Evolutionary conservation across 2,888 invertebrate species (phyloP).

Genomic region (Drymonia ruficornis): DNA sequence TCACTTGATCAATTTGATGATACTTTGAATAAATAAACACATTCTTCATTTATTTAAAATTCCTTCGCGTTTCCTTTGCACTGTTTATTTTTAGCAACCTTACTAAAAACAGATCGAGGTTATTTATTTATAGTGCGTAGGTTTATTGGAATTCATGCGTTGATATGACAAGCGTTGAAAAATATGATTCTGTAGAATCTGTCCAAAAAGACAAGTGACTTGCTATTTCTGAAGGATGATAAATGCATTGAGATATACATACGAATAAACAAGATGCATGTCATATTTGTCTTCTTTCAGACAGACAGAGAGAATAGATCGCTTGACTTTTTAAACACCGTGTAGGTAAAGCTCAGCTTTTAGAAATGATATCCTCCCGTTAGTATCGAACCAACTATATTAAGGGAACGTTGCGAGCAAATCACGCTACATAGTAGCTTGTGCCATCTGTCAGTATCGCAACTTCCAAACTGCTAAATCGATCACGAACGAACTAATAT

Average conservation of each 20-base stretch:
- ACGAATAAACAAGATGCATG: no score
- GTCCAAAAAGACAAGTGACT: no score
- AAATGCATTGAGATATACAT: no score
- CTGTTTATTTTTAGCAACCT: constrained; percentile 14
- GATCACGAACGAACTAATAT: constrained; percentile 83
- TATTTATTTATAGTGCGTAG: constrained; percentile 13
- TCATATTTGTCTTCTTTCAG: no score
- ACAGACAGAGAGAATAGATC: no score
- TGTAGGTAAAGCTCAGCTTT: constrained; percentile 17
- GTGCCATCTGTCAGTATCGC: constrained; percentile 80
- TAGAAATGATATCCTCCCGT: constrained; percentile 22
- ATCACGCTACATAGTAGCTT: constrained; percentile 74
- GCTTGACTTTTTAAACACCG: no score
- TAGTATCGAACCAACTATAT: constrained; percentile 36
- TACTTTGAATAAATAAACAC: not conserved
- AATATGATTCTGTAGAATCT: constrained; percentile 17
- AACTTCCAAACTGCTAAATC: constrained; percentile 81
- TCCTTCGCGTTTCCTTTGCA: constrained; percentile 7
- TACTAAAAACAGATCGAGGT: constrained; percentile 14
- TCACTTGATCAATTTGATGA: not conserved
- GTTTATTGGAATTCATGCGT: constrained; percentile 16
- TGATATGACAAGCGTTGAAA: constrained; percentile 17
- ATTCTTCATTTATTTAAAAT: constrained; percentile 8
- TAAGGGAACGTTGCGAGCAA: constrained; percentile 71
- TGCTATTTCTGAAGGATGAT: no score